Conservation (phyloP, 2,797 vertebrate species). For the Erethizon dorsatum region DNA sequence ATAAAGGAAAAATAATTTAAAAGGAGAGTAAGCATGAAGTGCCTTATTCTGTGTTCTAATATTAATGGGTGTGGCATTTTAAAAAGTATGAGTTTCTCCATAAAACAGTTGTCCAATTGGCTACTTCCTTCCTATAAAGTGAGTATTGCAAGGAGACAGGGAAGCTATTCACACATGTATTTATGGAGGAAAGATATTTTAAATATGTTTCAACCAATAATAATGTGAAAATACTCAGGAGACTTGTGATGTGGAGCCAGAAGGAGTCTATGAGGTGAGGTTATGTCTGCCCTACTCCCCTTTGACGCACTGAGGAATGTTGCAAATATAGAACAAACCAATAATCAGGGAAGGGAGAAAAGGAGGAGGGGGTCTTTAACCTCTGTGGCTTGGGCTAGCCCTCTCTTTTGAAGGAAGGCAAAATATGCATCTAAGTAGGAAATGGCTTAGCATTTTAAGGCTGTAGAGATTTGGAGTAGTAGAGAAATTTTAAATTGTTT, state of each 20-base stretch:
- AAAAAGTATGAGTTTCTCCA: slow-evolving; percentile 48
- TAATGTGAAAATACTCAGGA: slow-evolving; percentile 81
- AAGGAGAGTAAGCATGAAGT: not conserved
- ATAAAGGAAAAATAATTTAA: slow-evolving; percentile 26
- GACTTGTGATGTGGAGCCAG: slow-evolving; percentile 82
- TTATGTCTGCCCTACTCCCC: slow-evolving; percentile 76
- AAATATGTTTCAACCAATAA: slow-evolving; percentile 81
- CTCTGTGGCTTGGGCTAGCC: not conserved
- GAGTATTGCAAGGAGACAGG: slow-evolving; percentile 27
- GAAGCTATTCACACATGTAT: slow-evolving; percentile 64
- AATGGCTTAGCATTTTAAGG: slow-evolving; percentile 13
- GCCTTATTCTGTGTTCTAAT: not conserved
- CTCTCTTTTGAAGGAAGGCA: slow-evolving; percentile 29
- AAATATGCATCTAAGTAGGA: slow-evolving; percentile 32
- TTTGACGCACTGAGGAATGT: slow-evolving; percentile 72
- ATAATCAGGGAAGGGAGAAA: slow-evolving; percentile 55
- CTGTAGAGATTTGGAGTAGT: not conserved
- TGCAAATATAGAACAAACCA: slow-evolving; percentile 75
- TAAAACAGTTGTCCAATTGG: slow-evolving; percentile 65
- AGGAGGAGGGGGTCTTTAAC: not conserved
- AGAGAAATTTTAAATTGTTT: not conserved
- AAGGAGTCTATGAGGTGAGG: slow-evolving; percentile 80
- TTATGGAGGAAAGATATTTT: slow-evolving; percentile 84
- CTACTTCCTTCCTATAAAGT: slow-evolving; percentile 75
- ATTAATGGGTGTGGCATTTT: slow-evolving; percentile 34